Evolutionary conservation across 1,140 invertebrate genomes (phyloP), one percentile per base, ranked within the genome.

Genomic region (Trachymyrmex septentrionalis): DNA sequence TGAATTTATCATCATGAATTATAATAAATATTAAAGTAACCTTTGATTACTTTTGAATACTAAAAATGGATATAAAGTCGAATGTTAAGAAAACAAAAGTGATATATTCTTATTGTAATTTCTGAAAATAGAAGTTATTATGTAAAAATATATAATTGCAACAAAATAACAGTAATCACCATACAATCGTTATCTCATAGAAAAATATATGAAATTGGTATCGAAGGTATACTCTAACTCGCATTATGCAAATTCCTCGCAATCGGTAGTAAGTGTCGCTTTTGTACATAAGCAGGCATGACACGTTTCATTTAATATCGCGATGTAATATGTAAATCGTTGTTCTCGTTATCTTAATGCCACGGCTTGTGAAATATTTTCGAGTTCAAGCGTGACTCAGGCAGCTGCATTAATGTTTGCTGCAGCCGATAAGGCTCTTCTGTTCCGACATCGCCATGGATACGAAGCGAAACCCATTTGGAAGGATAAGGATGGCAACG

Each of bases 291-390:
- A 59, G 53, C 53, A 38, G n/a, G 44, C 19, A 50, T 16, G 38
- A 81, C 53, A 71, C 16, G 9, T 38, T 72, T 71, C 50, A 59
- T n/a, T 71, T 69, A 81, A 81, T 57, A 72, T 81, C 34, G 16
- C 34, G 50, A 44, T 71, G 21, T 81, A 81, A 71, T 27, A 57
- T 71, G 30, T 24, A 71, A 81, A 71, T 71, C 19, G 53, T 72
- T 44, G 34, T 44, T 59, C 3, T n/a, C 55, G 24, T 72, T 72
- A 82, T 82, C 78, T 59, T 57, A 82, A 59, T 64, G 77, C 4
- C 64, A 44, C 50, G 34, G 21, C 14, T 67, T 44, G 14, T 55
- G 63, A 69, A 57, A 71, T 61, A 64, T 72, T 77, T 53, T 50
- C 78, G 50, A 53, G 48, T 53, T 50, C 34, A 34, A 10, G 48